Percentiles rank a stretch among this genome's conserved stretches.
These are phyloP conservation scores for Neolamprologus ventralis DNA, from an alignment of 2,113 vertebrate genomes.

Conservation along the genomic window DNA sequence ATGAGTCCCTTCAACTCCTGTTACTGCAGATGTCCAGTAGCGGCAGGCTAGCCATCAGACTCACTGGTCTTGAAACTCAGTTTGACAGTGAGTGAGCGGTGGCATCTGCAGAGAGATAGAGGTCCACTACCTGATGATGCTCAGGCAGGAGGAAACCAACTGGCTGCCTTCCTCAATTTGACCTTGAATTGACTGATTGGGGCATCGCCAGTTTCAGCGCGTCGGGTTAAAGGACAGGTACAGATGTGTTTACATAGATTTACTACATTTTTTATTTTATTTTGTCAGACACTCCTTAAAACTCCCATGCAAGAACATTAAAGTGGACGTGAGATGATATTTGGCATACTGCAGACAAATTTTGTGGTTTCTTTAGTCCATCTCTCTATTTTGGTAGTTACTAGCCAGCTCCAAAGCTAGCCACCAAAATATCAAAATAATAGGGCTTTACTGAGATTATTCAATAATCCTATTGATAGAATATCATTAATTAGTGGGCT, in stretches of 20 bases:
- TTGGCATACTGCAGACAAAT: background rate
- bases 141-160: background rate
- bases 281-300: background rate
- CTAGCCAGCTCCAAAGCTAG: background rate
- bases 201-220: background rate
- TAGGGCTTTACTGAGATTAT: background rate
- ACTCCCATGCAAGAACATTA: background rate
- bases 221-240: background rate
- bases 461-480: background rate
- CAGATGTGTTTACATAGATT: background rate
- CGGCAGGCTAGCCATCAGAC: background rate
- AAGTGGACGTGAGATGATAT: background rate
- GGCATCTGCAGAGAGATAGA: background rate
- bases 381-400: background rate
- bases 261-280: background rate
- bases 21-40: background rate
- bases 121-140: background rate
- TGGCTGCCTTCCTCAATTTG: background rate
- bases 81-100: constrained; percentile 18
- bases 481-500: background rate
- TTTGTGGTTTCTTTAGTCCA: background rate
- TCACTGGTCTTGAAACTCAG: background rate
- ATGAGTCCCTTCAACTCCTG: background rate
- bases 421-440: background rate
- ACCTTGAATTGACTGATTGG: background rate